These are phyloP conservation scores for Sinella curviseta DNA, from an alignment of 1,140 invertebrate genomes.

Conservation along the genomic window DNA sequence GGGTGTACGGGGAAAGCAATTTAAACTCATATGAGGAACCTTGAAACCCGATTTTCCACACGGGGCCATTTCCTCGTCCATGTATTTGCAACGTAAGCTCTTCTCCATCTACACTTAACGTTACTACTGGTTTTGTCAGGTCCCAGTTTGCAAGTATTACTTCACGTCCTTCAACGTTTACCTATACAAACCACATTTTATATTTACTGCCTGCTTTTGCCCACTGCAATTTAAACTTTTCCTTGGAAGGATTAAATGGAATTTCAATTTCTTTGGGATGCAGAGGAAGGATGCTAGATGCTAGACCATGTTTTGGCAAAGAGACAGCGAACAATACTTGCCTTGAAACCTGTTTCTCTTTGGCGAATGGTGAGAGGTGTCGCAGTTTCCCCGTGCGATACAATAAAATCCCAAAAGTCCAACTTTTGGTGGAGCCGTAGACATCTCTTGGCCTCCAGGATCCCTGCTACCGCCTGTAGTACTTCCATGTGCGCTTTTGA, in stretches of 20 bases:
- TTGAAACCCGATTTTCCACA: conserved; percentile 48
- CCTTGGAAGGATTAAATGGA: too few species aligned
- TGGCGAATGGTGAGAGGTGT: conserved; percentile 27
- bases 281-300: too few species aligned
- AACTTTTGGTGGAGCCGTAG: conserved; percentile 27
- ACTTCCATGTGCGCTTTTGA: conserved; percentile 31
- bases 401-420: conserved; percentile 42
- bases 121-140: conserved; percentile 35
- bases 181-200: conserved; percentile 20
- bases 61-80: conserved; percentile 43
- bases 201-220: not conserved
- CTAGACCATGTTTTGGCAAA: too few species aligned
- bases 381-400: conserved; percentile 30
- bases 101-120: conserved; percentile 35
- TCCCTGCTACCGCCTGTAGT: conserved; percentile 39
- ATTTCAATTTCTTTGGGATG: too few species aligned
- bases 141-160: conserved; percentile 40
- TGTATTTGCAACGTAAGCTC: conserved; percentile 42
- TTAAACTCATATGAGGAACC: conserved; percentile 45
- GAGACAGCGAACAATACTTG: too few species aligned
- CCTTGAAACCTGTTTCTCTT: conserved; percentile 30
- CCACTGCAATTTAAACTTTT: too few species aligned
- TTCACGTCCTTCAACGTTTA: conserved; percentile 38
- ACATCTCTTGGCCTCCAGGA: conserved; percentile 37
- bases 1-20: conserved; percentile 33